phyloP scores from a whole-genome alignment of 2,797 vertebrate species.

The Notolabrus celidotus region DNA sequence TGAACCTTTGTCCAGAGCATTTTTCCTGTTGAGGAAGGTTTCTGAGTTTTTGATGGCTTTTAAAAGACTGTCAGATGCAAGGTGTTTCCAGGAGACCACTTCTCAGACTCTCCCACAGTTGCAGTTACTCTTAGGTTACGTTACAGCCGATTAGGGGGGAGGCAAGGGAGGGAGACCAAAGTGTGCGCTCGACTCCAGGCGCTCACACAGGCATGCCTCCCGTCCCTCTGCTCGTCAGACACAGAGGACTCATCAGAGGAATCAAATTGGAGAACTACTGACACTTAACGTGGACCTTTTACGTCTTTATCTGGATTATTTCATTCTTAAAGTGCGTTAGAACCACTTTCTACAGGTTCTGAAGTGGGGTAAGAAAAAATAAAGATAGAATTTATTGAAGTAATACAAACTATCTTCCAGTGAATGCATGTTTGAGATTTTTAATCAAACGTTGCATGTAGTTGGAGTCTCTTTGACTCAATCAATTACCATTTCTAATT shows the following conservation, averaged over 20 bases:
- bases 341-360: constrained; percentile 8
- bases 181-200: constrained; percentile 46
- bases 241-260: constrained; percentile 44
- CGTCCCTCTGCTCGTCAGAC: constrained; percentile 58
- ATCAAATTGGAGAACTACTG: constrained; percentile 36
- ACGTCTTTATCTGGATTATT: constrained; percentile 23
- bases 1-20: background rate
- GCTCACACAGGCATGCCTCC: constrained; percentile 49
- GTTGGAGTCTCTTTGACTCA: background rate
- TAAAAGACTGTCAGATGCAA: constrained; percentile 10
- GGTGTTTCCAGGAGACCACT: constrained; percentile 27
- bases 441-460: background rate
- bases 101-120: constrained; percentile 19
- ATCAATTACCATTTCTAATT: background rate
- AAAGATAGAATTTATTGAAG: background rate
- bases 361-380: constrained; percentile 37
- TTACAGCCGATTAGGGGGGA: constrained; percentile 54
- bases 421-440: background rate
- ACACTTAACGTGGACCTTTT: constrained; percentile 40
- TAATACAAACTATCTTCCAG: background rate
- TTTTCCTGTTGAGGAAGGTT: background rate
- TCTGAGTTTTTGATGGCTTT: constrained; percentile 21
- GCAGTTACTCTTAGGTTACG: constrained; percentile 48
- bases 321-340: constrained; percentile 3
- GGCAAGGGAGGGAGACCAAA: constrained; percentile 58